A percentile compares a stretch with the other conserved stretches of the same genome.
Conservation (phyloP, 2,113 vertebrate genomes). For the Pungitius pungitius region DNA sequence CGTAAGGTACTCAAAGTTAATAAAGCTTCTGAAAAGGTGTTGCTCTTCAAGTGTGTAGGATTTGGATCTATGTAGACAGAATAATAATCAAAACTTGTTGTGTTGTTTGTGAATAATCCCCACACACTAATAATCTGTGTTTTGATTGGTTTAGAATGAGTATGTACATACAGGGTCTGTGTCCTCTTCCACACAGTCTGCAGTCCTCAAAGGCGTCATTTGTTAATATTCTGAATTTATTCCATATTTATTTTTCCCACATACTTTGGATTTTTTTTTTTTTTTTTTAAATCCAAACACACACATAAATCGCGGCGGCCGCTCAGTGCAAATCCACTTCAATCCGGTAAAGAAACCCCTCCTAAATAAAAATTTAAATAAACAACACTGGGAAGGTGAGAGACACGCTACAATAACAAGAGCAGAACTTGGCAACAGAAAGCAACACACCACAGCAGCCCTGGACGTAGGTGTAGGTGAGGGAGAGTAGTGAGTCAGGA, state of each 20-base stretch:
- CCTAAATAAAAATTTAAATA: background rate
- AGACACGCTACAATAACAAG: conserved; percentile 19
- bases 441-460: conserved; percentile 1
- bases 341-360: background rate
- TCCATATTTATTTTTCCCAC: background rate
- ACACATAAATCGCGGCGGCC: conserved; percentile 2
- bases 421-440: conserved; percentile 31
- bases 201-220: background rate
- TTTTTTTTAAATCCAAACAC: background rate
- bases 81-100: background rate
- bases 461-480: conserved; percentile 24
- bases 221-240: background rate
- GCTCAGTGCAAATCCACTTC: background rate
- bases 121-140: background rate
- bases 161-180: background rate
- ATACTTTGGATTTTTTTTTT: background rate
- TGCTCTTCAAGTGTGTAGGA: background rate
- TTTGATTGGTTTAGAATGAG: background rate
- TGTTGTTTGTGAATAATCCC: background rate
- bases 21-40: background rate
- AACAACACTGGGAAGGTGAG: conserved; percentile 10
- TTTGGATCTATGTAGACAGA: background rate
- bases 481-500: conserved; percentile 18
- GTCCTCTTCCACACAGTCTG: background rate
- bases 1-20: background rate